Base-by-base conservation (phyloP, 64 coral and sea anemone species). In the Cladopsammia gracilis region DNA sequence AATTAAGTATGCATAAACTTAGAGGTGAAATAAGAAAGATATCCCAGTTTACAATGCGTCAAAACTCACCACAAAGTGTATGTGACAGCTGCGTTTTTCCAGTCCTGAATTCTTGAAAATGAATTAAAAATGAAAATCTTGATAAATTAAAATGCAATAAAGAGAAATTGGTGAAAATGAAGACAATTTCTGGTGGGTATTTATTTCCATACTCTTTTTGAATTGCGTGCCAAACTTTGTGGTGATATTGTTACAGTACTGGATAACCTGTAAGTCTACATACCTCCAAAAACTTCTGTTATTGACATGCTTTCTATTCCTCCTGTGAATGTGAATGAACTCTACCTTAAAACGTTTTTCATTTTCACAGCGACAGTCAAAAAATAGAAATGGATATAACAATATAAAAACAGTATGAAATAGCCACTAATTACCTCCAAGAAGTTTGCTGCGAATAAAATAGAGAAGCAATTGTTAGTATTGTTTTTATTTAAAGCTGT, bases 261-360 rank as follows among this genome's bases (percentile, higher is more conserved):
- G 10, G 2, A 67, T 50, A 19, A 22, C 7, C 19, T 51, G 46
- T 68, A 48, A 67, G 44, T 83, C 73, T 45, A 22, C 71, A 48
- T 89, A 99, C 98, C 98, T 94, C 98, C 98, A 94, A 99, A 99
- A 6, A 96, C 94, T 72, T 99, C 98, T 64, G 98, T 99, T 83
- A 99, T 99, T 58, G 98, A 96, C 98, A 99, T 99, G 75, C 98
- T 99, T 83, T 99, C 98, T 65, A 99, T 92, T 73, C 98, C 98
- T 92, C 98, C 96, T 98, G 46, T 83, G 42, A 51, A 75, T 26
- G 58, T 11, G 42, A 62, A 66, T 52, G 7, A 90, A 51, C 2
- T 65, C 2, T 3, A 71, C 7, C n/a, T 64, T 44, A 19, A 1
- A 64, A 45, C 1, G 20, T 13, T 10, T 10, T 26, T 7, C 47